Percentiles rank a stretch among this genome's conserved stretches.
phyloP scores from a whole-genome alignment of 2,888 invertebrate species.

The Synanthedon myopaeformis region DNA sequence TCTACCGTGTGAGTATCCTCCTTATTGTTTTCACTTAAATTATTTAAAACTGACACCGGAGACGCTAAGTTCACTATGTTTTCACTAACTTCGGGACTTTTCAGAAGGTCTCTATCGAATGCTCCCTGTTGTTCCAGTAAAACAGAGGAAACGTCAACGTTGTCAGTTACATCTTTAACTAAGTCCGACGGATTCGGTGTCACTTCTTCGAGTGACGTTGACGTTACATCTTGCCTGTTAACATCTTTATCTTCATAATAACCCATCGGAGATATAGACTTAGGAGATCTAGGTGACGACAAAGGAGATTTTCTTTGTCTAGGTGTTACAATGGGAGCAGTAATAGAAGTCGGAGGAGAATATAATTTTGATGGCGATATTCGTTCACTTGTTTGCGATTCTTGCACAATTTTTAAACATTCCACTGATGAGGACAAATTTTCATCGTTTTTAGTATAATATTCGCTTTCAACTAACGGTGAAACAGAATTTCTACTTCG shows the following conservation, averaged over 20 bases:
- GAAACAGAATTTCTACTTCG: constrained; percentile 31
- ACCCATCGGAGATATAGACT: constrained; percentile 23
- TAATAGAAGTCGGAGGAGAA: constrained; percentile 14
- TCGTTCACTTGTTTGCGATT: constrained; percentile 25
- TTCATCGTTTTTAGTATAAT: constrained; percentile 16
- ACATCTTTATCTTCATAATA: constrained; percentile 21
- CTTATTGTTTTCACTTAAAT: constrained; percentile 19
- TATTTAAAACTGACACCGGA: constrained; percentile 18
- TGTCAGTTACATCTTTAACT: neutral
- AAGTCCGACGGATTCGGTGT: neutral
- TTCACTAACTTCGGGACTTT: neutral
- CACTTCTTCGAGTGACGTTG: neutral
- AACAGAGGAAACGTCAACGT: constrained; percentile 2
- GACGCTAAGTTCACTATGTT: constrained; percentile 14
- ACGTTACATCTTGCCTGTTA: constrained; percentile 27
- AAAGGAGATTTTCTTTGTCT: constrained; percentile 47
- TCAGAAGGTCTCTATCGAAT: constrained; percentile 3
- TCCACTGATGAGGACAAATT: constrained; percentile 21
- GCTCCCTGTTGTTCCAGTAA: constrained; percentile 30
- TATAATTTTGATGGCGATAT: constrained; percentile 26
- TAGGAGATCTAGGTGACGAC: constrained; percentile 33
- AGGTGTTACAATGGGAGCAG: constrained; percentile 23
- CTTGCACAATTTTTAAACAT: constrained; percentile 18
- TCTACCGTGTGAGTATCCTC: constrained; percentile 37
- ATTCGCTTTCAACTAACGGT: constrained; percentile 27